phyloP scores from a whole-genome alignment of 2,888 invertebrate species.

The Pediacus dermestoides region DNA sequence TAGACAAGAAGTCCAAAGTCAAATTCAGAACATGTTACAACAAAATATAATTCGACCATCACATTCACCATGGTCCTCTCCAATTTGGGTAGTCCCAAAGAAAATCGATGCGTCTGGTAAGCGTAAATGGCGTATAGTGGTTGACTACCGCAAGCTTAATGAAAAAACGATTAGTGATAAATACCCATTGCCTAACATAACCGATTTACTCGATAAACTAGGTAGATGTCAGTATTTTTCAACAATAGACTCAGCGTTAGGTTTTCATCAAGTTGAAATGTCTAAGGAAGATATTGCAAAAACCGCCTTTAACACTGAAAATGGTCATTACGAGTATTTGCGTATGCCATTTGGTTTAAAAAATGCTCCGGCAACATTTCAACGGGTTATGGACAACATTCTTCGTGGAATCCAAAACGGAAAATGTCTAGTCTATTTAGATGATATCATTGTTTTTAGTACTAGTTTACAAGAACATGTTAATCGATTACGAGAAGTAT shows the following conservation, averaged over 20 bases:
- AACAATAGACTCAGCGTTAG: no score
- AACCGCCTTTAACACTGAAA: constrained; percentile 17
- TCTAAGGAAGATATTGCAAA: constrained; percentile 11
- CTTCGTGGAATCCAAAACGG: constrained; percentile 16
- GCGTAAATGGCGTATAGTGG: constrained; percentile 13
- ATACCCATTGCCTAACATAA: no score
- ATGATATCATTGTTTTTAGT: constrained; percentile 15
- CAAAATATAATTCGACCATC: constrained; percentile 13
- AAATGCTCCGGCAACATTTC: constrained; percentile 18
- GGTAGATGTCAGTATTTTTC: no score
- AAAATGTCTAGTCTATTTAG: constrained; percentile 15
- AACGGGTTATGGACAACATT: constrained; percentile 17
- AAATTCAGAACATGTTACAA: no score
- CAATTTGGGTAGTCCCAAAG: constrained; percentile 18
- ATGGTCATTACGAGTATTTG: no score
- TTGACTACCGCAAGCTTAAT: no score
- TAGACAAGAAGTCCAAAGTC: no score
- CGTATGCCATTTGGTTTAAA: no score
- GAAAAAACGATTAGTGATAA: no score
- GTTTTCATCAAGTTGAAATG: constrained; percentile 24
- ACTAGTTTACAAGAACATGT: constrained; percentile 15
- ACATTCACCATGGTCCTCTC: constrained; percentile 16
- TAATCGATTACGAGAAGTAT: no score
- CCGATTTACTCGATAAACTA: no score
- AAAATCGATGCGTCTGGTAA: constrained; percentile 17